phyloP scores from a whole-genome alignment of 2,888 invertebrate genomes.

The Schizaphis graminum region DNA sequence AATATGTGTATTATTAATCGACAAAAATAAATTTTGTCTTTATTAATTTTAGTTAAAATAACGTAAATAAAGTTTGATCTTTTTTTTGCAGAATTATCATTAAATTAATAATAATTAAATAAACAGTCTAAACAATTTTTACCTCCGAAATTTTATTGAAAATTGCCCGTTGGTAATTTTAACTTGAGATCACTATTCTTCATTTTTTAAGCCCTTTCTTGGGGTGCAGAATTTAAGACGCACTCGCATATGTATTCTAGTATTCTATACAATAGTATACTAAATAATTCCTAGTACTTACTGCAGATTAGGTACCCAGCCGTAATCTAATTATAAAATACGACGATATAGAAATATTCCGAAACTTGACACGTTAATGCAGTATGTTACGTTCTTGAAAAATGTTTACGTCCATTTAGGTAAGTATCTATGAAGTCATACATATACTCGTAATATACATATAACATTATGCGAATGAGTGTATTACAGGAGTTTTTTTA shows the following conservation, averaged over 20 bases:
- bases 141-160: neutral
- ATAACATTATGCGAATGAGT: neutral
- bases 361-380: neutral
- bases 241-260: neutral
- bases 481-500: neutral
- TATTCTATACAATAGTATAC: neutral
- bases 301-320: neutral
- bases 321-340: neutral
- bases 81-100: neutral
- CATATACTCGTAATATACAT: neutral
- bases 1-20: neutral
- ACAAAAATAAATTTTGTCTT: neutral
- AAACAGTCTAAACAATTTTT: neutral
- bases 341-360: neutral
- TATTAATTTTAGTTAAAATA: neutral
- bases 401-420: neutral
- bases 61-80: neutral
- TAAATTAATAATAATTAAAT: neutral
- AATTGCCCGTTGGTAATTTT: neutral
- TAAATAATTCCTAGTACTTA: neutral
- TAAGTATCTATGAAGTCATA: neutral
- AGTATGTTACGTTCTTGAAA: neutral
- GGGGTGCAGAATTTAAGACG: neutral
- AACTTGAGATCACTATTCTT: neutral
- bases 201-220: neutral